Evolutionary conservation across 1,140 invertebrate species (phyloP), one percentile per base, ranked within the genome.

Genomic region (Mylabris phalerata): DNA sequence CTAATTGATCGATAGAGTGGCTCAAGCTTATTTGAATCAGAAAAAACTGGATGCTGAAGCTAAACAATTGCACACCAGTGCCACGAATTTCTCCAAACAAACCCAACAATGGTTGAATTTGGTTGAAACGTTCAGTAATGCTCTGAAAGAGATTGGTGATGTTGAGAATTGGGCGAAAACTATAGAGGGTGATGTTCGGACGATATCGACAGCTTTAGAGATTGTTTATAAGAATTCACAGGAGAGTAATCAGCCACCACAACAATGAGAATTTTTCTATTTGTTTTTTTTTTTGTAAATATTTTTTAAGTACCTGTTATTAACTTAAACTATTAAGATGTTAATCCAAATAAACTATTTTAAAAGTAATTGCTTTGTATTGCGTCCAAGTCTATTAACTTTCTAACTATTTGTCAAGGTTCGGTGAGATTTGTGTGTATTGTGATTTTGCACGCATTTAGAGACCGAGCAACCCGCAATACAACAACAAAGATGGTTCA

Each of bases 141-240:
- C 94, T 1, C 75, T 99, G 0, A 99, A 99, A 82, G 95, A 99
- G 82, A 85, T 99, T 47, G 97, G 97, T 9, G 95, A 99, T 82
- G 95, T 97, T 6, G 94, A 98, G 75, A 98, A 97, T 76, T 99
- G 96, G 96, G 92, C 96, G 0, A 84, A 88, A 63, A 95, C 89
- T 62, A 99, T 99, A 65, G 96, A 99, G 77, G 86, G 86, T 48
- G 97, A 99, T 75, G 95, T 98, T 85, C 85, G 88, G 74, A 89
- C 89, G 0, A 90, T 98, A 63, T 91, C 92, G 27, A 89, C 88
- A 68, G 92, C 93, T 25, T 78, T 99, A 50, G 94, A 98, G 80
- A 89, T 93, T 78, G 93, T 93, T 13, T 98, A 98, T 75, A 95
- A 95, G 83, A 90, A 88, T 77, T 79, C 80, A 2, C 75, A 76